These are phyloP conservation scores for Carassius gibelio DNA, from an alignment of 2,113 vertebrate species.

Conservation along the genomic window DNA sequence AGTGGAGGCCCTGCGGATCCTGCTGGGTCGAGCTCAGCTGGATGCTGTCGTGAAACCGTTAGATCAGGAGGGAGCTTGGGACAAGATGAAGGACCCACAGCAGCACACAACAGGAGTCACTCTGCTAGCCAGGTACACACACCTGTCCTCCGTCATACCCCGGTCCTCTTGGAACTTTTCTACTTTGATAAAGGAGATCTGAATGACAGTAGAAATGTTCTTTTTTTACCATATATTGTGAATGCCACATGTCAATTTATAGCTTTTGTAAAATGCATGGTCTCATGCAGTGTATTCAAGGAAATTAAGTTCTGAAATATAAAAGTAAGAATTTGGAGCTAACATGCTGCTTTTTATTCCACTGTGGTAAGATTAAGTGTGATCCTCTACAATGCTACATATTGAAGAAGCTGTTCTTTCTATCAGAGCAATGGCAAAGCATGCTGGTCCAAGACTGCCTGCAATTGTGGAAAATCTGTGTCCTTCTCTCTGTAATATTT, in stretches of 20 bases:
- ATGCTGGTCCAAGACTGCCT: conserved; percentile 84
- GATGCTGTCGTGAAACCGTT: conserved; percentile 76
- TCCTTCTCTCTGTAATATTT: conserved; percentile 77
- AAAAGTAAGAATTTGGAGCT: too few relatives aligned
- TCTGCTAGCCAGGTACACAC: conserved; percentile 77
- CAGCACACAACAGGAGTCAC: conserved; percentile 81
- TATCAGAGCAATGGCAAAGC: conserved; percentile 82
- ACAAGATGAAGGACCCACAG: conserved; percentile 72
- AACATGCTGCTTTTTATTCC: too few relatives aligned
- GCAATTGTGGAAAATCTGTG: conserved; percentile 79
- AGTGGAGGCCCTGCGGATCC: conserved; percentile 76
- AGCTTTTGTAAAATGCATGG: background rate
- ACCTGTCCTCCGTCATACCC: background rate
- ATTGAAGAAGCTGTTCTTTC: background rate
- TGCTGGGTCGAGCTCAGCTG: conserved; percentile 78
- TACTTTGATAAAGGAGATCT: background rate
- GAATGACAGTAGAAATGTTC: background rate
- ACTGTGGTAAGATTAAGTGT: too few relatives aligned
- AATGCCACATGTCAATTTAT: background rate
- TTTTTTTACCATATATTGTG: background rate
- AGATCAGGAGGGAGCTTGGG: conserved; percentile 80
- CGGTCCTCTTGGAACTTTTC: background rate
- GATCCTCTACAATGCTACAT: background rate
- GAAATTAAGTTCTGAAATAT: too few relatives aligned
- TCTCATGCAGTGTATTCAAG: too few relatives aligned